Conservation (phyloP, 2,797 vertebrate genomes). For the Macropodus opercularis region DNA sequence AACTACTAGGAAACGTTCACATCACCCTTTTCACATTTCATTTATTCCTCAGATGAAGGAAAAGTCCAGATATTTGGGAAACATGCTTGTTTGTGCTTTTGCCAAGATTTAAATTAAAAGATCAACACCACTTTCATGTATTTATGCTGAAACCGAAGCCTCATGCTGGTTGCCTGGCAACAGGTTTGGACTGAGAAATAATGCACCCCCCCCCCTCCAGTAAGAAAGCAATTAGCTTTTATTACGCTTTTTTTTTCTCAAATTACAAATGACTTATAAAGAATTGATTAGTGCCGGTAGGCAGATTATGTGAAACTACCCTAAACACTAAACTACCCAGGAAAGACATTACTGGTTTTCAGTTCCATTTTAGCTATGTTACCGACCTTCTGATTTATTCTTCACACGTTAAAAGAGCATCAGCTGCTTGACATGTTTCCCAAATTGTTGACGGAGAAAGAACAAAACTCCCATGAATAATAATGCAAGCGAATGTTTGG, state of each 20-base stretch:
- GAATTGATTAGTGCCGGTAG: not conserved
- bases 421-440: not conserved
- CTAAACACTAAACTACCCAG: too few relatives aligned
- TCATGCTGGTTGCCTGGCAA: not conserved
- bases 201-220: not conserved
- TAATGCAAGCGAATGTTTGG: too few relatives aligned
- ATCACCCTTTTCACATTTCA: not conserved
- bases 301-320: not conserved
- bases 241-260: constrained; percentile 1
- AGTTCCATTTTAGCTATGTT: not conserved
- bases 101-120: not conserved
- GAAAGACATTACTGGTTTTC: not conserved
- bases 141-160: not conserved
- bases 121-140: not conserved
- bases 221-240: constrained; percentile 4
- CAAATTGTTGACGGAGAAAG: not conserved
- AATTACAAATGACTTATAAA: not conserved
- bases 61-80: not conserved
- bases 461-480: too few relatives aligned
- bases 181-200: not conserved
- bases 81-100: not conserved
- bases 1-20: not conserved
- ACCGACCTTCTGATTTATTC: not conserved
- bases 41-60: not conserved
- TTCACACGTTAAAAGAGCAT: too few relatives aligned